phyloP scores from a whole-genome alignment of 2,888 invertebrate genomes.

The Osmoderma eremita region DNA sequence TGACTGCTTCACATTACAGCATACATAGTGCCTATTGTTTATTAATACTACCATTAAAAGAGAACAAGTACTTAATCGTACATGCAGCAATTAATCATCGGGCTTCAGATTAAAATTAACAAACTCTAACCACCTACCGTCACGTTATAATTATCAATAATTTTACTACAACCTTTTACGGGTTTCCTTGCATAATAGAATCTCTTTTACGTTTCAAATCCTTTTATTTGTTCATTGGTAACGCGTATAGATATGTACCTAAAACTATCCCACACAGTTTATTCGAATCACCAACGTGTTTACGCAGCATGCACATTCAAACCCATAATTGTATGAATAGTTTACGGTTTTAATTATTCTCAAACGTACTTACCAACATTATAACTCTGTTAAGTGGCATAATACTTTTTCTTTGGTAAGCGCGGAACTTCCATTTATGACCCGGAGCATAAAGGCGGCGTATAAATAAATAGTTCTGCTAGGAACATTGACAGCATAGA shows the following conservation, averaged over 20 bases:
- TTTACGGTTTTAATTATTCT: conserved; percentile 34
- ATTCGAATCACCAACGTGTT: conserved; percentile 54
- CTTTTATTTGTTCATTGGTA: conserved; percentile 13
- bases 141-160: conserved; percentile 50
- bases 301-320: conserved; percentile 42
- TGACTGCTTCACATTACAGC: no score
- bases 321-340: conserved; percentile 23
- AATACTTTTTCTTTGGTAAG: conserved; percentile 14
- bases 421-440: conserved; percentile 22
- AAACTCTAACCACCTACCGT: conserved; percentile 43
- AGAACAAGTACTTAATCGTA: conserved; percentile 23
- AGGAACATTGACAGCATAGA: conserved; percentile 23
- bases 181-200: conserved; percentile 52
- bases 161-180: conserved; percentile 52
- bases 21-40: conserved; percentile 19
- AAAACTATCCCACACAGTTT: conserved; percentile 52
- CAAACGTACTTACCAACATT: conserved; percentile 29
- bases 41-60: conserved; percentile 26
- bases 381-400: conserved; percentile 16
- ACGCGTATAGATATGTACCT: conserved; percentile 33
- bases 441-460: background rate
- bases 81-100: conserved; percentile 29
- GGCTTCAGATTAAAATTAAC: conserved; percentile 42
- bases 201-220: conserved; percentile 13
- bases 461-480: conserved; percentile 10